Conservation (phyloP, 64 coral and sea anemone species). For the Anthopleura sola region DNA sequence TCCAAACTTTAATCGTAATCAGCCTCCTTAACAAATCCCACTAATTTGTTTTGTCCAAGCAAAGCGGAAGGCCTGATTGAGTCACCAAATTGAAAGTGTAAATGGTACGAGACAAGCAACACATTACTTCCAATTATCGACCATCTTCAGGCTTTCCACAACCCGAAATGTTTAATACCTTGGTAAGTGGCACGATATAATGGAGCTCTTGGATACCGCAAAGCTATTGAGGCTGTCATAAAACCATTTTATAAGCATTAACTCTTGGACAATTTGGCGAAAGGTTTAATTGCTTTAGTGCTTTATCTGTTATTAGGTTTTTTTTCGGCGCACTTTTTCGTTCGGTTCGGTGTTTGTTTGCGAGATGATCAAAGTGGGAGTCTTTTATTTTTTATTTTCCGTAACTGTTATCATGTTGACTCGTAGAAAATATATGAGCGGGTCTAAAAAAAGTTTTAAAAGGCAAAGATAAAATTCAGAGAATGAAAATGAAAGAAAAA, state of each 20-base stretch:
- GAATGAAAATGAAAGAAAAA: background rate
- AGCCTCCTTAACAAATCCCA: background rate
- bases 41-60: background rate
- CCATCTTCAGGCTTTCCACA: background rate
- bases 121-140: background rate
- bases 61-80: background rate
- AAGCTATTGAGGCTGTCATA: background rate
- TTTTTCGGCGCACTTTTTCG: too few species aligned
- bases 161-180: background rate
- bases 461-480: too few species aligned
- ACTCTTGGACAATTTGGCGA: background rate
- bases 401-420: too few species aligned
- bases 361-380: too few species aligned
- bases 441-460: background rate
- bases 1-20: background rate
- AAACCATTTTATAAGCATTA: slow-evolving; percentile 19
- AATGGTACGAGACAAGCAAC: background rate
- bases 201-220: background rate
- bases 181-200: background rate
- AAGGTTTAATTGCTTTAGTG: background rate
- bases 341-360: too few species aligned
- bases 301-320: background rate
- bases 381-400: too few species aligned
- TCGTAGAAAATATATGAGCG: background rate
- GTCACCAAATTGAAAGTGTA: background rate